Evolutionary conservation across 2,113 vertebrate species (phyloP).

Genomic region (Cyanoderma ruficeps): DNA sequence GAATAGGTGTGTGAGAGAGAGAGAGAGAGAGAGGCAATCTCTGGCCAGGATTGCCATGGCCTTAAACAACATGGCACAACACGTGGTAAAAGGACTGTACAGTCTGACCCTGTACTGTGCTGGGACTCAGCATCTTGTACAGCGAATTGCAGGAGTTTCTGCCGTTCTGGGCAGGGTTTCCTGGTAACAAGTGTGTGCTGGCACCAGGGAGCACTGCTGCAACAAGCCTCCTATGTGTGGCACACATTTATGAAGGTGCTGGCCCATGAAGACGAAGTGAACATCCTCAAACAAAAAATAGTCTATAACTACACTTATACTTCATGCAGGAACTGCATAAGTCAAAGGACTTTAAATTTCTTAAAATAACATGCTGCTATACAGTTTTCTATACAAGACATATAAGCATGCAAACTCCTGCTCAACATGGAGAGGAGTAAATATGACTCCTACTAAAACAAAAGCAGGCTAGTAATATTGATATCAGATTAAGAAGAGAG

Average conservation of each 20-base stretch:
- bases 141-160: not conserved
- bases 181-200: not conserved
- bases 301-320: not conserved
- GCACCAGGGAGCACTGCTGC: not conserved
- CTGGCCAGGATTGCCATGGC: not conserved
- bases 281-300: not conserved
- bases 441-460: not conserved
- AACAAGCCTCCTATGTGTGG: not conserved
- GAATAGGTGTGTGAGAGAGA: not conserved
- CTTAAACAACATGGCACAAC: not conserved
- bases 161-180: not conserved
- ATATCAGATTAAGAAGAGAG: not conserved
- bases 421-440: not conserved
- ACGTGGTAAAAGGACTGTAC: not conserved
- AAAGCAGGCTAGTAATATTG: not conserved
- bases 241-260: not conserved
- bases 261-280: not conserved
- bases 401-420: not conserved
- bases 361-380: not conserved
- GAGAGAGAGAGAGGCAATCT: not conserved
- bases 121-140: not conserved
- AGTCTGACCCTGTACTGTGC: not conserved
- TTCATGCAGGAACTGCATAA: not conserved
- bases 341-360: not conserved
- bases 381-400: not conserved